These are phyloP conservation scores for Menura novaehollandiae DNA, from an alignment of 2,113 vertebrate species.

Conservation along the genomic window DNA sequence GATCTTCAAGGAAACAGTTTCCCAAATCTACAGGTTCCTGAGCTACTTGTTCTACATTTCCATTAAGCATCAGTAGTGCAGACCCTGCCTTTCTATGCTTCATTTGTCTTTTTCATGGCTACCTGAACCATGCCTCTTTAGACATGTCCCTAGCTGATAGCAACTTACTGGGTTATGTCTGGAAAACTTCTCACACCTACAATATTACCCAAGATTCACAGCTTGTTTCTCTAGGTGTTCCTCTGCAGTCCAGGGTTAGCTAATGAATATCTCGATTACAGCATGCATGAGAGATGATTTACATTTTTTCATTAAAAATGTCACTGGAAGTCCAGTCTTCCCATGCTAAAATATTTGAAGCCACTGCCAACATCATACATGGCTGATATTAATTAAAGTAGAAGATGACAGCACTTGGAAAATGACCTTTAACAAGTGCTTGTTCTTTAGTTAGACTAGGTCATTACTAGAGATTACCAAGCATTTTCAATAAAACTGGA, in stretches of 20 bases:
- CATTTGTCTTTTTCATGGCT: not conserved
- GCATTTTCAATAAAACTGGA: constrained; percentile 38
- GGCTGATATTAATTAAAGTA: constrained; percentile 78
- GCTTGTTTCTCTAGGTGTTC: not conserved
- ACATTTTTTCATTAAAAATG: constrained; percentile 72
- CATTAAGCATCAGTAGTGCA: not conserved
- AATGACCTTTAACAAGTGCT: constrained; percentile 75
- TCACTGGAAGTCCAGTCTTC: constrained; percentile 73
- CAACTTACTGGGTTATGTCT: not conserved
- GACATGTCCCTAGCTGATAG: not conserved
- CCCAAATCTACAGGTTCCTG: not conserved
- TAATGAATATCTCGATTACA: constrained; percentile 37
- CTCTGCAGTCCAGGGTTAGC: not conserved
- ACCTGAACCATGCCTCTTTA: not conserved
- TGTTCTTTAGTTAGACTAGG: constrained; percentile 63
- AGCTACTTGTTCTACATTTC: not conserved
- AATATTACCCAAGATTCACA: not conserved
- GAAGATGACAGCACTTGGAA: constrained; percentile 73
- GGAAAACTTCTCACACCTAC: not conserved
- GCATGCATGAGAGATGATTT: constrained; percentile 37
- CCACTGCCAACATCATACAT: constrained; percentile 42
- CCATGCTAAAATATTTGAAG: constrained; percentile 54
- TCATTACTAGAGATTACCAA: constrained; percentile 71
- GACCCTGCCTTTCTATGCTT: not conserved
- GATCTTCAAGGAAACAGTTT: not conserved